phyloP scores from a whole-genome alignment of 2,888 invertebrate genomes.

The Pristionchus entomophagus region DNA sequence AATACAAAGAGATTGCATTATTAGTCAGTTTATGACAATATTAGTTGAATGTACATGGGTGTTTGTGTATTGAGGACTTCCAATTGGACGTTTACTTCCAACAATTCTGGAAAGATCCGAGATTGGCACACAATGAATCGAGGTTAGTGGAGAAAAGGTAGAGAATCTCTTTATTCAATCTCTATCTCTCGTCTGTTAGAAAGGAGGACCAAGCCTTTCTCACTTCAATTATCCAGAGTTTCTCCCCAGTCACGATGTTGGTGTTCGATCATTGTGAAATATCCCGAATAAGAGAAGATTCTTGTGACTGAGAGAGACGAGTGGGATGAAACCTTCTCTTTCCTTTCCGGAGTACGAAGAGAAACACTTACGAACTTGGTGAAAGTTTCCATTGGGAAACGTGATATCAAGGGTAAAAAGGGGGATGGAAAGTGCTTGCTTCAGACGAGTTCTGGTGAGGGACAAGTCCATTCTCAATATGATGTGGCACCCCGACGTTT shows the following conservation, averaged over 20 bases:
- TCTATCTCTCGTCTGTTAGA: not conserved
- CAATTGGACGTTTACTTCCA: conserved; percentile 76
- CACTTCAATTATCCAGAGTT: not conserved
- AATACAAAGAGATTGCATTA: not conserved
- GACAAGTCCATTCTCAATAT: conserved; percentile 63
- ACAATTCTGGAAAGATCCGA: conserved; percentile 73
- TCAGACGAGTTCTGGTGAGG: conserved; percentile 63
- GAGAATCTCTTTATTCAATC: not conserved
- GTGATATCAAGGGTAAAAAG: not conserved
- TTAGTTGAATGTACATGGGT: not conserved
- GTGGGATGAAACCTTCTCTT: too few species aligned
- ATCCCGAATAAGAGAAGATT: not conserved
- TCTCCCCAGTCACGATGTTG: not conserved
- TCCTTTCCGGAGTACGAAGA: not conserved
- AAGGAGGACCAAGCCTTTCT: not conserved
- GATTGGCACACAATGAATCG: conserved; percentile 72
- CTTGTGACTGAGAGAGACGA: too few species aligned
- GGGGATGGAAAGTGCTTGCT: conserved; percentile 28
- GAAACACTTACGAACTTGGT: conserved; percentile 45
- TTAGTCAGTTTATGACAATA: too few species aligned
- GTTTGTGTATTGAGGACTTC: conserved; percentile 65
- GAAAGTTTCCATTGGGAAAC: not conserved
- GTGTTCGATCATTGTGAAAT: not conserved
- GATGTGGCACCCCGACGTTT: conserved; percentile 75
- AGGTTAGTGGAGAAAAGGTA: conserved; percentile 47